These are phyloP conservation scores for Pteronotus mesoamericanus DNA, from an alignment of 2,797 vertebrate species.

Conservation along the genomic window DNA sequence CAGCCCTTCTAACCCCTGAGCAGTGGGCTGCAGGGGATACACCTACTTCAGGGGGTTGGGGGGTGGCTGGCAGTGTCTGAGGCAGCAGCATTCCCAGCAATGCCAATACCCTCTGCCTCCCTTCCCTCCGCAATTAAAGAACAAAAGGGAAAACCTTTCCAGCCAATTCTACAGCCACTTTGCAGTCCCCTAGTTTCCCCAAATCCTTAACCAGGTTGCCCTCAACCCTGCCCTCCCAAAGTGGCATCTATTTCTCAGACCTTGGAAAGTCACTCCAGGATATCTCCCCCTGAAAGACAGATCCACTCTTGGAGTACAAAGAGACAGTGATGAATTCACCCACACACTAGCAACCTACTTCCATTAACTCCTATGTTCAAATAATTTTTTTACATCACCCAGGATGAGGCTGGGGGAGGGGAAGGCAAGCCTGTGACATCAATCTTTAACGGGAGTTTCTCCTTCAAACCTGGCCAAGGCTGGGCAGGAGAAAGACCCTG, in stretches of 20 bases:
- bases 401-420: constrained; percentile 34
- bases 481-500: neutral
- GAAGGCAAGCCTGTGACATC: constrained; percentile 33
- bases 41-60: neutral
- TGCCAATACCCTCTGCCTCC: neutral
- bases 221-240: neutral
- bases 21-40: neutral
- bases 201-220: neutral
- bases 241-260: constrained; percentile 26
- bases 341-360: constrained; percentile 62
- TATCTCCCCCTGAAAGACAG: constrained; percentile 49
- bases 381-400: constrained; percentile 69
- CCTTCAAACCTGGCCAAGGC: constrained; percentile 5
- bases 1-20: neutral
- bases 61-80: too few relatives aligned
- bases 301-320: constrained; percentile 51
- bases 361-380: constrained; percentile 68
- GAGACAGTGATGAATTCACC: constrained; percentile 66
- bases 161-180: neutral
- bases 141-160: neutral
- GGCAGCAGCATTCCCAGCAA: neutral
- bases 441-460: constrained; percentile 32
- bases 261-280: constrained; percentile 37
- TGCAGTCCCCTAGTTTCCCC: neutral
- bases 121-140: neutral